Evolutionary conservation across 2,888 invertebrate species (phyloP).

Genomic region (Lochmaea capreae): DNA sequence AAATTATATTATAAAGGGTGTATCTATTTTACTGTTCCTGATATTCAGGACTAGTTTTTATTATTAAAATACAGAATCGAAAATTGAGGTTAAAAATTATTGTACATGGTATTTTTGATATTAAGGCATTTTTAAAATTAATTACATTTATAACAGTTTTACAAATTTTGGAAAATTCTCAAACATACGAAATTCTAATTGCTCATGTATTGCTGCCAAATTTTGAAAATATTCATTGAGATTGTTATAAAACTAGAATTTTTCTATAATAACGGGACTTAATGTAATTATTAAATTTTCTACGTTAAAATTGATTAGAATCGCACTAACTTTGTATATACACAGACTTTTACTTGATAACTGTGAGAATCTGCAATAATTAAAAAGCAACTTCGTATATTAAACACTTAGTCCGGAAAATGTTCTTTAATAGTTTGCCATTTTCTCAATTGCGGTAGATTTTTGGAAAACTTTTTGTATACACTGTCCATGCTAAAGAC

Average conservation of each 20-base stretch:
- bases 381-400: too few relatives aligned
- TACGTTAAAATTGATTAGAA: background rate
- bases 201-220: constrained; percentile 10
- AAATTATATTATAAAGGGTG: background rate
- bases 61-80: constrained; percentile 5
- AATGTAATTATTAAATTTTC: background rate
- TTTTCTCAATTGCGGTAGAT: too few relatives aligned
- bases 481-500: too few relatives aligned
- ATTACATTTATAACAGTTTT: background rate
- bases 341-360: too few relatives aligned
- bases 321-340: too few relatives aligned
- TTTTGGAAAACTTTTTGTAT: too few relatives aligned
- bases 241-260: background rate
- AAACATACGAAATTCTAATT: background rate
- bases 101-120: background rate
- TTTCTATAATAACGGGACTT: background rate
- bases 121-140: background rate
- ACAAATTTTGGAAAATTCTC: background rate
- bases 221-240: background rate
- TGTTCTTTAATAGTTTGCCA: too few relatives aligned
- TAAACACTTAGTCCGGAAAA: too few relatives aligned
- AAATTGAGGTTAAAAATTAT: background rate
- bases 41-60: constrained; percentile 15
- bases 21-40: constrained; percentile 3
- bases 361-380: too few relatives aligned